Evolutionary conservation across 30 jellyfish, hydroid and myxozoan genomes (phyloP).

Genomic region (Aurelia aurita complex sp. Pacific): DNA sequence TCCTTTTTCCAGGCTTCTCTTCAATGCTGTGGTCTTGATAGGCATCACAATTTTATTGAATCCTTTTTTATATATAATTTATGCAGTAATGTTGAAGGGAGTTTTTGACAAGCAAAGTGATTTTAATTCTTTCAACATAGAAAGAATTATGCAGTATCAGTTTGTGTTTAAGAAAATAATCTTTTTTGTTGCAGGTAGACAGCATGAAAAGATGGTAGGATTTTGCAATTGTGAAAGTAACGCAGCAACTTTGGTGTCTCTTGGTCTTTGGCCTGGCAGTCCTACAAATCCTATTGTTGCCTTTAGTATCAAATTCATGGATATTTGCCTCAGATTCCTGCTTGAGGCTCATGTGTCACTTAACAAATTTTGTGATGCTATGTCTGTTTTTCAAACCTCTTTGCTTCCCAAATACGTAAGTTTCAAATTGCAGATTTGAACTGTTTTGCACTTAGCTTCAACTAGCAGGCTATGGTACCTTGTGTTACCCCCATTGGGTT

Average conservation of each 20-base stretch:
- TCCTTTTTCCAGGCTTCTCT: too few species aligned
- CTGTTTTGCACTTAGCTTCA: too few species aligned
- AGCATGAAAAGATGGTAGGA: neutral
- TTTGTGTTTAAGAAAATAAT: too few species aligned
- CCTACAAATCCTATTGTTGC: slow-evolving; percentile 3
- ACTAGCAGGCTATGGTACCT: too few species aligned
- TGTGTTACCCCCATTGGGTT: too few species aligned
- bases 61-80: too few species aligned
- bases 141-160: too few species aligned
- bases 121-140: too few species aligned
- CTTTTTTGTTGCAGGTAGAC: neutral
- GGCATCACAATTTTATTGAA: too few species aligned
- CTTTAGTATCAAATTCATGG: neutral
- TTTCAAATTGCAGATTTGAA: neutral
- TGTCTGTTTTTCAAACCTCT: neutral
- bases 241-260: slow-evolving; percentile 14
- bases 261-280: slow-evolving; percentile 46
- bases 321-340: neutral
- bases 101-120: too few species aligned
- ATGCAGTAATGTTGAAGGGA: too few species aligned
- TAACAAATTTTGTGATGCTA: neutral
- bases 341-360: slow-evolving; percentile 3
- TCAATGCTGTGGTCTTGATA: too few species aligned
- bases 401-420: neutral
- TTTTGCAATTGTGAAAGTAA: neutral